A percentile compares a stretch with the other conserved stretches of the same genome.
Evolutionary conservation across 2,888 invertebrate genomes (phyloP).

Genomic region (Drosophila suboccidentalis): DNA sequence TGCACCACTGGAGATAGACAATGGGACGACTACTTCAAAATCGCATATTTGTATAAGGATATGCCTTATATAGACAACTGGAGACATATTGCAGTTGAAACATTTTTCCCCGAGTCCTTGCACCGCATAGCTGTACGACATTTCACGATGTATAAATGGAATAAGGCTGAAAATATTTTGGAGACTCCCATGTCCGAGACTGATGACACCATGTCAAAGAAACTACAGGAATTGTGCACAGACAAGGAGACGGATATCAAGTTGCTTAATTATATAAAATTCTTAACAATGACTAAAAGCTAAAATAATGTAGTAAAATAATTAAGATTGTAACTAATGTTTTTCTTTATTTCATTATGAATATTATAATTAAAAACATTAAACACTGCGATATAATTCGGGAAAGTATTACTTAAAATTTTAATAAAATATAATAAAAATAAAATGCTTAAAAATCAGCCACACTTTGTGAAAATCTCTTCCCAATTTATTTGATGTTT

Average conservation of each 20-base stretch:
- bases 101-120: conserved; percentile 28
- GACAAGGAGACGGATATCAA: conserved; percentile 12
- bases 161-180: conserved; percentile 37
- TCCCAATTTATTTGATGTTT: too few species aligned
- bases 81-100: conserved; percentile 2
- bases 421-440: too few species aligned
- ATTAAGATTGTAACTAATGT: too few species aligned
- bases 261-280: conserved; percentile 18
- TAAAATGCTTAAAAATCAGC: too few species aligned
- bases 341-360: too few species aligned
- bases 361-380: too few species aligned
- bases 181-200: conserved; percentile 14
- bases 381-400: too few species aligned
- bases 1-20: conserved; percentile 11
- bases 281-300: too few species aligned
- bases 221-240: conserved; percentile 2
- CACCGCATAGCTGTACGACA: conserved; percentile 17
- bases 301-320: too few species aligned
- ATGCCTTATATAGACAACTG: not conserved
- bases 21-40: conserved; percentile 2
- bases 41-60: conserved; percentile 19
- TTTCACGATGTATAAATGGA: conserved; percentile 37
- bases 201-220: conserved; percentile 6
- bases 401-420: too few species aligned
- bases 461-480: too few species aligned